These are phyloP conservation scores for Sarcophaga subvicina DNA, from an alignment of 2,888 invertebrate genomes.

Conservation along the genomic window DNA sequence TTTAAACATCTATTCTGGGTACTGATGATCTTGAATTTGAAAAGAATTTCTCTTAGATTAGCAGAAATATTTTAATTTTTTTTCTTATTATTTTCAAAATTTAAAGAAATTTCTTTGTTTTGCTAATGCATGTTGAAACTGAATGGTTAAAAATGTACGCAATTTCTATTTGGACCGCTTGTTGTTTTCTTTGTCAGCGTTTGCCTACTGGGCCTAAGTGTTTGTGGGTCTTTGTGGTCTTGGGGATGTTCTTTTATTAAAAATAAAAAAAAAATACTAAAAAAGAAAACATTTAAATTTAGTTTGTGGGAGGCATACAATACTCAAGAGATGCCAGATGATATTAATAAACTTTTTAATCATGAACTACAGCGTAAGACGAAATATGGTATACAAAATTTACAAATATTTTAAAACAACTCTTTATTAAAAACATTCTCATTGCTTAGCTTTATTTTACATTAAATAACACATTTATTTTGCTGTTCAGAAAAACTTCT, in stretches of 20 bases:
- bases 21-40: background rate
- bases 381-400: background rate
- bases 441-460: no score
- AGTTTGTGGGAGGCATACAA: slow-evolving; percentile 53
- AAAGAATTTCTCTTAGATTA: background rate
- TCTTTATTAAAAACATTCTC: no score
- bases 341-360: background rate
- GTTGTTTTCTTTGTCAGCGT: slow-evolving; percentile 55
- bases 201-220: slow-evolving; percentile 55
- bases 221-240: slow-evolving; percentile 10
- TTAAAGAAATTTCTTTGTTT: slow-evolving; percentile 57
- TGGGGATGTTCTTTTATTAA: slow-evolving; percentile 45
- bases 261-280: slow-evolving; percentile 59
- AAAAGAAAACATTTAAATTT: slow-evolving; percentile 30
- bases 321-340: slow-evolving; percentile 50
- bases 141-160: slow-evolving; percentile 26
- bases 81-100: slow-evolving; percentile 21
- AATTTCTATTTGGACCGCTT: slow-evolving; percentile 29
- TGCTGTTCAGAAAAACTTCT: no score
- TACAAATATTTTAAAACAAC: background rate
- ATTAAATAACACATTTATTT: no score
- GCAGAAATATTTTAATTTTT: background rate
- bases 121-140: slow-evolving; percentile 12
- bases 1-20: background rate
- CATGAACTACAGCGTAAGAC: background rate